A percentile compares a stretch with the other conserved stretches of the same genome.
These are phyloP conservation scores for Drosophila littoralis DNA, from an alignment of 1,140 invertebrate species.

Conservation along the genomic window DNA sequence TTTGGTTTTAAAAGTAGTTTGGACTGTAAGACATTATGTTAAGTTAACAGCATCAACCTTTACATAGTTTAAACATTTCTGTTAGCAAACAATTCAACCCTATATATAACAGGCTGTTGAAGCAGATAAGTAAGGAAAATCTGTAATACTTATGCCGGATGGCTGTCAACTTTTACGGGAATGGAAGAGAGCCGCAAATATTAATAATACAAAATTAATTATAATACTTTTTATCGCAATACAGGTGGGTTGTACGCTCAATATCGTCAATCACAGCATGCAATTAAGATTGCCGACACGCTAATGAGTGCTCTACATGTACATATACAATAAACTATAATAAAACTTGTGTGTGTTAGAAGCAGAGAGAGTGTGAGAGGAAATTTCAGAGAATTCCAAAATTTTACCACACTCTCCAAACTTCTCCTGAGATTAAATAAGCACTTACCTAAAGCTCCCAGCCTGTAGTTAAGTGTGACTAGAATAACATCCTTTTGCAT, in stretches of 20 bases:
- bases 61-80: neutral
- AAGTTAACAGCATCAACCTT: neutral
- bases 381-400: neutral
- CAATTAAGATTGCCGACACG: neutral
- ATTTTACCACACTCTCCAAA: neutral
- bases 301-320: no score
- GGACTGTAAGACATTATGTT: neutral
- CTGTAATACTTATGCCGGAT: no score
- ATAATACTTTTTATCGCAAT: neutral
- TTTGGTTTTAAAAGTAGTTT: no score
- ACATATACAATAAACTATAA: no score
- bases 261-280: neutral
- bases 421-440: no score
- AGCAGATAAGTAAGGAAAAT: no score
- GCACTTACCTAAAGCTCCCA: conserved; percentile 86
- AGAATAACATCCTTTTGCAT: conserved; percentile 87
- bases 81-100: no score
- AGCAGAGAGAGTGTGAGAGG: no score
- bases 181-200: no score
- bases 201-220: no score
- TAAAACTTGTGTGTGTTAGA: no score
- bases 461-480: conserved; percentile 89
- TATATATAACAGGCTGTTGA: no score
- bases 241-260: neutral
- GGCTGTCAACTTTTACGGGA: neutral